Conservation (phyloP, 1,140 invertebrate species). For the Diabrotica undecimpunctata region DNA sequence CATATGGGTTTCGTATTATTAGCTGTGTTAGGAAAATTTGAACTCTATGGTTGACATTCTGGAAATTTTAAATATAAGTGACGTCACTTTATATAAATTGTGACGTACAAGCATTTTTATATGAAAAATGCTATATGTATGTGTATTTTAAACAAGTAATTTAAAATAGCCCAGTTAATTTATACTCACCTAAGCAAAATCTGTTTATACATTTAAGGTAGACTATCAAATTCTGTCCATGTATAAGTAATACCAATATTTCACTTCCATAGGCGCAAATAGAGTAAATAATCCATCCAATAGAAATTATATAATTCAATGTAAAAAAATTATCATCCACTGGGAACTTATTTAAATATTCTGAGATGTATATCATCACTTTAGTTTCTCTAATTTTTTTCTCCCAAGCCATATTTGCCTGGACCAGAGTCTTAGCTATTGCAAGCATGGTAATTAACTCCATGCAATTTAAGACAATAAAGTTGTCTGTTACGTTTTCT, state of each 20-base stretch:
- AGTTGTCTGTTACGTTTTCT: neutral
- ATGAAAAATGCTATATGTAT: too few relatives aligned
- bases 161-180: too few relatives aligned
- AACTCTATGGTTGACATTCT: too few relatives aligned
- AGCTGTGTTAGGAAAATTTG: too few relatives aligned
- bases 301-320: neutral
- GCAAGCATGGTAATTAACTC: neutral
- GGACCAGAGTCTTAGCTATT: neutral
- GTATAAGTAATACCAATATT: conserved; percentile 1
- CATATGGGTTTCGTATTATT: too few relatives aligned
- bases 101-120: too few relatives aligned
- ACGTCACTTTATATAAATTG: too few relatives aligned
- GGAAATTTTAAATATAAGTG: too few relatives aligned
- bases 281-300: neutral
- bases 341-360: neutral
- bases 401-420: conserved; percentile 11
- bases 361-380: conserved; percentile 4
- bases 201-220: conserved; percentile 3
- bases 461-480: neutral
- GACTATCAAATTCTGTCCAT: neutral
- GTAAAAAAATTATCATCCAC: neutral
- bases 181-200: neutral
- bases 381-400: neutral
- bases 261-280: neutral
- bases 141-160: too few relatives aligned